Conservation (phyloP, 2,797 vertebrate species). For the Sebastes minor region DNA sequence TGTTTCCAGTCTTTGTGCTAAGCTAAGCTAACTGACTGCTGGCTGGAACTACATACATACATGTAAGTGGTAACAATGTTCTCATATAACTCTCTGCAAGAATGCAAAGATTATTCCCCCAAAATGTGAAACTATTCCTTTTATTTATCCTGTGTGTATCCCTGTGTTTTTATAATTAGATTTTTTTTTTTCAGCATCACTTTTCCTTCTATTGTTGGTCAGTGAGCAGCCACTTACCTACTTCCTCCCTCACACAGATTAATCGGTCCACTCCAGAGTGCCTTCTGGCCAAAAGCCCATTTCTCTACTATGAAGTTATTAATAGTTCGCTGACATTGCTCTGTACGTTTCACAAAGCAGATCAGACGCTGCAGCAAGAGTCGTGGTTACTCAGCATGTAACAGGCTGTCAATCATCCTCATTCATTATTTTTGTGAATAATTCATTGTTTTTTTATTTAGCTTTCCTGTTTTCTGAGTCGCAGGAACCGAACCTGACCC, state of each 20-base stretch:
- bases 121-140: not conserved
- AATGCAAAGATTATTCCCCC: not conserved
- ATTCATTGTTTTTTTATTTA: not conserved
- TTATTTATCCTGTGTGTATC: not conserved
- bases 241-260: not conserved
- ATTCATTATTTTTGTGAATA: not conserved
- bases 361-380: not conserved
- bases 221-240: not conserved
- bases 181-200: not conserved
- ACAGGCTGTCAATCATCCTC: not conserved
- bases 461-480: not conserved
- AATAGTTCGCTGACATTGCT: conserved; percentile 1
- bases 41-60: too few relatives aligned
- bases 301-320: not conserved
- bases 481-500: not conserved
- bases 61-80: too few relatives aligned
- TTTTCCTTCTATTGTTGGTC: not conserved
- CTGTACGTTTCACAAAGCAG: not conserved
- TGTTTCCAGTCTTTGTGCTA: too few relatives aligned
- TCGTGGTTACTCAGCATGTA: not conserved
- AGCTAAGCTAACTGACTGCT: too few relatives aligned
- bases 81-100: too few relatives aligned
- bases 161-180: not conserved
- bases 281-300: not conserved
- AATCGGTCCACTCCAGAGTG: not conserved